Evolutionary conservation across 1,140 invertebrate species (phyloP), one percentile per base, ranked within the genome.

Genomic region (Tenebrio molitor): DNA sequence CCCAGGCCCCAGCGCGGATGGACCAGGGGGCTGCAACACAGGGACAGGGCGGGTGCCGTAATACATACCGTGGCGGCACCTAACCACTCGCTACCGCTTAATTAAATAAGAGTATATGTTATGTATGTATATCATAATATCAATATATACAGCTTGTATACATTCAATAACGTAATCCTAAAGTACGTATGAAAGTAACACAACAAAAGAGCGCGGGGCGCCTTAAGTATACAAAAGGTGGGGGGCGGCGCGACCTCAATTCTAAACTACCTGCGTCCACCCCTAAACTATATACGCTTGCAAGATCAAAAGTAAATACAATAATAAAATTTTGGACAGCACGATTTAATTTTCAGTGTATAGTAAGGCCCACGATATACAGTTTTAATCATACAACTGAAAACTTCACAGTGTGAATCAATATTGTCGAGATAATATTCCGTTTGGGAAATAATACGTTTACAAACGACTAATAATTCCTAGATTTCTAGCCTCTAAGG

Each of bases 311-410:
- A 67, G 8, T 41, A 65, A 76, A 71, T 62, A 74, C 63, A 76
- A 70, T 74, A 71, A 71, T 68, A 71, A 80, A 78, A 82, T 79
- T 79, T 83, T 85, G 83, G 83, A 84, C 83, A 85, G 83, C 83
- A 84, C 81, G 79, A 80, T 82, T 79, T 72, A 83, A 82, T 82
- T 80, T 83, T 82, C 81, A 84, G 80, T 83, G 82, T 84, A 84
- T 82, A 82, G 82, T 85, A 85, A 85, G 84, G 84, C 84, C 84
- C 84, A 85, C 82, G 80, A 84, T 84, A 83, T 81, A 83, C 77
- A 80, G 77, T 81, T 83, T 83, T 82, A 82, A 83, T 81, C 79
- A 83, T 82, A 83, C 80, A 83, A 84, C 80, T 80, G 80, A 84
- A 83, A 83, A 81, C 73, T 80, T 81, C 80, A 82, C 78, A 83